Evolutionary conservation across 2,797 vertebrate species (phyloP).

Genomic region (Eulemur coronatus): DNA sequence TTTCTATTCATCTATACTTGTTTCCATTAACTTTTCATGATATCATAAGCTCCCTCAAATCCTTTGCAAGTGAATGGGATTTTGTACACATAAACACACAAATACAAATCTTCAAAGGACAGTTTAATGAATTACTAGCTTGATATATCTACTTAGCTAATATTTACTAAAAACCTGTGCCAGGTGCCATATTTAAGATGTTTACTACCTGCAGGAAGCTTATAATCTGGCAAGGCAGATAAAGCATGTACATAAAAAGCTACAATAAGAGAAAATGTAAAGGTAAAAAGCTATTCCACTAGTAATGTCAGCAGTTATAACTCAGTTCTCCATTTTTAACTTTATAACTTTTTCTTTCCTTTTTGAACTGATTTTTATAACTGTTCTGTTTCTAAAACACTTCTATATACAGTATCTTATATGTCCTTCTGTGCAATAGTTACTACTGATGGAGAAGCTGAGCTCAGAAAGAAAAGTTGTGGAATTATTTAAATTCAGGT

Average conservation of each 20-base stretch:
- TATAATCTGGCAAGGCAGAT: background rate
- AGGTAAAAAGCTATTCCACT: background rate
- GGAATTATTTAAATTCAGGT: background rate
- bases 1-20: background rate
- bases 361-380: background rate
- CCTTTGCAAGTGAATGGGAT: background rate
- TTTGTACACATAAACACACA: background rate
- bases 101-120: background rate
- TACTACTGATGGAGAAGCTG: background rate
- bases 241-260: background rate
- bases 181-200: background rate
- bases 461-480: slow-evolving; percentile 14
- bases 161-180: background rate
- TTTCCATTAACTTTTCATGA: background rate
- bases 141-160: background rate
- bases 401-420: background rate
- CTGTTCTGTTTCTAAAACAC: slow-evolving; percentile 13
- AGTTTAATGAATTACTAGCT: background rate
- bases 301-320: background rate
- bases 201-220: background rate
- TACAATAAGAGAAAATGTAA: background rate
- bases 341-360: background rate
- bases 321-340: background rate
- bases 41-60: background rate
- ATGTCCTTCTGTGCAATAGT: background rate